phyloP scores from a whole-genome alignment of 2,113 vertebrate species.

The Cyanistes caeruleus region DNA sequence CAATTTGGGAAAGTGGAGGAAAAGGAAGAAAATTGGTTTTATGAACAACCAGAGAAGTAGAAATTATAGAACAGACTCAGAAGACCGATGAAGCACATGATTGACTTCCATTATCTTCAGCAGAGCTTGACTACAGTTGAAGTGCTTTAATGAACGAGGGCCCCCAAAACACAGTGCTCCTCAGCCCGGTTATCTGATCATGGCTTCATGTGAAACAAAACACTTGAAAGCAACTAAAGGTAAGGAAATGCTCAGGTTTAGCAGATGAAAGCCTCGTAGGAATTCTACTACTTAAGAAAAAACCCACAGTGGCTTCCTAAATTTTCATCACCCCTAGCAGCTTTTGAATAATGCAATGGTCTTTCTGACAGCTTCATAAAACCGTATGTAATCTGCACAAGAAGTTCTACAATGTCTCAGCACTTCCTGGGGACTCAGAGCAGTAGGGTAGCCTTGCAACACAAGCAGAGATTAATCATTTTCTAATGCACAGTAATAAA shows the following conservation, averaged over 20 bases:
- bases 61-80: neutral
- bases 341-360: slow-evolving; percentile 15
- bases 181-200: neutral
- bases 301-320: neutral
- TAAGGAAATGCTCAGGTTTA: neutral
- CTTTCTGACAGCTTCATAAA: slow-evolving; percentile 22
- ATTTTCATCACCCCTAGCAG: slow-evolving; percentile 37
- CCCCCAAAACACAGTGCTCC: neutral
- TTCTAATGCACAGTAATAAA: slow-evolving; percentile 71
- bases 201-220: neutral
- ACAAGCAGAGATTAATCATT: slow-evolving; percentile 70
- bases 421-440: slow-evolving; percentile 30
- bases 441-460: slow-evolving; percentile 37
- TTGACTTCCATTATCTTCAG: neutral
- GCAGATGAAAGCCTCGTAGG: neutral
- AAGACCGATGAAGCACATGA: neutral
- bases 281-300: neutral
- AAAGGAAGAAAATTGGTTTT: neutral
- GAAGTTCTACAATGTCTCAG: slow-evolving; percentile 43
- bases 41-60: neutral
- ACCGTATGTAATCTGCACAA: neutral
- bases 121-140: neutral
- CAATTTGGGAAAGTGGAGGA: neutral
- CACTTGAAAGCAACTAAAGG: neutral
- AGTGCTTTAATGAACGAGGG: neutral